phyloP scores from a whole-genome alignment of 2,888 invertebrate species.

The Chydorus sphaericus region DNA sequence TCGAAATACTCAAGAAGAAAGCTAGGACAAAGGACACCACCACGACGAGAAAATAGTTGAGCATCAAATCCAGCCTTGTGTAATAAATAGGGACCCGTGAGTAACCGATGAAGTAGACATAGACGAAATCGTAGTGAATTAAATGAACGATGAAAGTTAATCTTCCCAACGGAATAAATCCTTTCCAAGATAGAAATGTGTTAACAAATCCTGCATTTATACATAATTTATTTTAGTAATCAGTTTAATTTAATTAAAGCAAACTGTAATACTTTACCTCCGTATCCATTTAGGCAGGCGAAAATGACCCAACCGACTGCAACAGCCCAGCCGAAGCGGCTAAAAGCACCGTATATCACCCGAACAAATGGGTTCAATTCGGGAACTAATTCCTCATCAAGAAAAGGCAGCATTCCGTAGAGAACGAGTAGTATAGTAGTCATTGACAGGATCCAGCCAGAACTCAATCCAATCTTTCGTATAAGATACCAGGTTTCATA shows the following conservation, averaged over 20 bases:
- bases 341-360: constrained; percentile 63
- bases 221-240: no score
- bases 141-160: constrained; percentile 91
- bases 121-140: constrained; percentile 8
- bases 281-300: constrained; percentile 56
- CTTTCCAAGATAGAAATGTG: constrained; percentile 61
- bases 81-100: neutral
- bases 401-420: constrained; percentile 48
- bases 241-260: no score
- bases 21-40: neutral
- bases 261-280: no score
- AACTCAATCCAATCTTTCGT: constrained; percentile 40
- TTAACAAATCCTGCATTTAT: no score
- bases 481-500: no score
- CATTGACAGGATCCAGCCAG: constrained; percentile 55
- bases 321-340: constrained; percentile 63
- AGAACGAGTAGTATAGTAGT: constrained; percentile 53
- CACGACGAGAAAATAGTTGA: neutral
- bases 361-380: constrained; percentile 51
- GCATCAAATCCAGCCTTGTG: neutral
- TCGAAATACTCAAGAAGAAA: neutral
- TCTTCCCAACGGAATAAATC: constrained; percentile 73
- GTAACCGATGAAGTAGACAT: neutral
- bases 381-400: constrained; percentile 32
- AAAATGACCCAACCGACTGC: constrained; percentile 63